A percentile compares a stretch with the other conserved stretches of the same genome.
These are phyloP conservation scores for Spodoptera picta DNA, from an alignment of 2,888 invertebrate species.

Conservation along the genomic window DNA sequence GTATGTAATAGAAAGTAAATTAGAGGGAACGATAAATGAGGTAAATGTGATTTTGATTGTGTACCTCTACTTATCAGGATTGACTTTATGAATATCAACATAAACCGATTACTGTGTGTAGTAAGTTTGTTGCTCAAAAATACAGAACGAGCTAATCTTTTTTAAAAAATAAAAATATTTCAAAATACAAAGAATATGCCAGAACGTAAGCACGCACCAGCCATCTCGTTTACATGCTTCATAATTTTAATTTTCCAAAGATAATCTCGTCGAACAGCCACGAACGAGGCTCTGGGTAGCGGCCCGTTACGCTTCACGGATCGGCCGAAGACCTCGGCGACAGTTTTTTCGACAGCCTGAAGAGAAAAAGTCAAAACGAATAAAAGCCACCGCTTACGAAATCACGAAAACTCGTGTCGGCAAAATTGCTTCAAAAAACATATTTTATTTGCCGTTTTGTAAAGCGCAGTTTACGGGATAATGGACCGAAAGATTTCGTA, in stretches of 20 bases:
- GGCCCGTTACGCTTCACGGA: conserved; percentile 67
- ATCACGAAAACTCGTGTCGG: conserved; percentile 83
- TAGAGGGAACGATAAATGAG: no score
- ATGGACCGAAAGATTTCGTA: conserved; percentile 43
- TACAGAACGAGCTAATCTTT: background rate
- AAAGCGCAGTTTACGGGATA: conserved; percentile 32
- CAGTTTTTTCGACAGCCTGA: conserved; percentile 71
- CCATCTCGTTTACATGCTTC: conserved; percentile 36
- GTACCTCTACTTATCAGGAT: no score
- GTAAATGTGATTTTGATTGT: no score
- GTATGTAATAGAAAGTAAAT: conserved; percentile 8
- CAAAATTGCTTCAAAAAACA: conserved; percentile 69
- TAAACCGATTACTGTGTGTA: no score
- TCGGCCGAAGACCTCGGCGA: conserved; percentile 72
- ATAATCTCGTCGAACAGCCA: conserved; percentile 48
- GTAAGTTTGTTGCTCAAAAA: no score
- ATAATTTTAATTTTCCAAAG: conserved; percentile 55
- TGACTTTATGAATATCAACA: no score
- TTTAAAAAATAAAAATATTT: conserved; percentile 19
- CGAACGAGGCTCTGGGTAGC: conserved; percentile 45
- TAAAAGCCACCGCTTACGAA: conserved; percentile 74
- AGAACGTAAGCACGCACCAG: conserved; percentile 28
- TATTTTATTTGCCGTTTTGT: conserved; percentile 29
- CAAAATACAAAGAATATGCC: conserved; percentile 29
- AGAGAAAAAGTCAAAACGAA: conserved; percentile 71